These are phyloP conservation scores for Plebejus argus DNA, from an alignment of 2,888 invertebrate genomes.

Conservation along the genomic window DNA sequence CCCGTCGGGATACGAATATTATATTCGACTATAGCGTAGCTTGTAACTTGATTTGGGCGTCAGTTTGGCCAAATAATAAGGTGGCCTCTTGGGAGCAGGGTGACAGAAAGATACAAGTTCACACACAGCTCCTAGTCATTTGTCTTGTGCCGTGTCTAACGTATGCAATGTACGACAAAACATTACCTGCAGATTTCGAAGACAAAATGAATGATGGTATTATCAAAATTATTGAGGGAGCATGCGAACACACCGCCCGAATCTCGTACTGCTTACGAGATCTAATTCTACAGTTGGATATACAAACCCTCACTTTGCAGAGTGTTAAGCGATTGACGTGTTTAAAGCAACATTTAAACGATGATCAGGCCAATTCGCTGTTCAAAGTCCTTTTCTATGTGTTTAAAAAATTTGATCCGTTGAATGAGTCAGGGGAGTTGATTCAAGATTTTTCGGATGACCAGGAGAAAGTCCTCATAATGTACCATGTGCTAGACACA, in stretches of 20 bases:
- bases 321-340: conserved; percentile 81
- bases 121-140: conserved; percentile 82
- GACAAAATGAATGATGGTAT: conserved; percentile 82
- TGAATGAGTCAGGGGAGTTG: conserved; percentile 50
- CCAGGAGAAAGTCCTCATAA: conserved; percentile 66
- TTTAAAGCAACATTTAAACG: conserved; percentile 78
- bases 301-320: conserved; percentile 70
- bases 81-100: conserved; percentile 46
- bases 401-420: conserved; percentile 77
- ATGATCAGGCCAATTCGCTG: conserved; percentile 82
- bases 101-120: conserved; percentile 63
- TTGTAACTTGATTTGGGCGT: conserved; percentile 59
- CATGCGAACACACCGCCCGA: conserved; percentile 83
- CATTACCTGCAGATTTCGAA: conserved; percentile 53
- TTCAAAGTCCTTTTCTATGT: conserved; percentile 84
- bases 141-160: conserved; percentile 83
- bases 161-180: conserved; percentile 53
- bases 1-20: conserved; percentile 54
- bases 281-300: conserved; percentile 67
- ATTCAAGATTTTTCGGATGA: conserved; percentile 54
- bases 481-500: conserved; percentile 85
- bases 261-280: conserved; percentile 82
- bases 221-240: conserved; percentile 81
- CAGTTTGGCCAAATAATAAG: conserved; percentile 53
- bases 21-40: conserved; percentile 63